These are phyloP conservation scores for Xiphorhynchus elegans DNA, from an alignment of 2,113 vertebrate species.

Conservation along the genomic window DNA sequence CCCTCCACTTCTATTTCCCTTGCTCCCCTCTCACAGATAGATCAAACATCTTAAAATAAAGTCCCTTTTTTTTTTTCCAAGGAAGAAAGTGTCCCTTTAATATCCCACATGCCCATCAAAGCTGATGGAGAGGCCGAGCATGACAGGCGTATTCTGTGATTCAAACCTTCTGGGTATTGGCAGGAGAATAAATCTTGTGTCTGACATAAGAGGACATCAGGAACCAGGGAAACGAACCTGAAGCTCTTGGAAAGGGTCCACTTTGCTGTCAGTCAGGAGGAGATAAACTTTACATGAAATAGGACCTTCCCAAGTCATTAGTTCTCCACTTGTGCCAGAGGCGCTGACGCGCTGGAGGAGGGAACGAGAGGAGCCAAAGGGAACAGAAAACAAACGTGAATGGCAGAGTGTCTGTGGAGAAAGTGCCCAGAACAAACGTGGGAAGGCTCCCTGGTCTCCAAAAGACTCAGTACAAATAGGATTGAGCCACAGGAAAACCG, in stretches of 20 bases:
- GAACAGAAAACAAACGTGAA: conserved; percentile 60
- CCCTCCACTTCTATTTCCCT: background rate
- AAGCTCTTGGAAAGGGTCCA: conserved; percentile 52
- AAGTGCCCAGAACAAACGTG: background rate
- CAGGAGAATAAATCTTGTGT: conserved; percentile 56
- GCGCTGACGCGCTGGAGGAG: conserved; percentile 36
- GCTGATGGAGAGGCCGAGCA: background rate
- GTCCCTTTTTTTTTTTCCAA: background rate
- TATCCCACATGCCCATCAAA: background rate
- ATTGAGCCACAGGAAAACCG: background rate
- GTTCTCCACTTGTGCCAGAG: conserved; percentile 41
- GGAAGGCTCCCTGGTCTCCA: background rate
- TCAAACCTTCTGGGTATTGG: conserved; percentile 35
- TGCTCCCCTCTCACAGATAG: background rate
- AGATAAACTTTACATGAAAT: conserved; percentile 59
- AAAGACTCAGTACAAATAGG: background rate
- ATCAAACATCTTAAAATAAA: conserved; percentile 10
- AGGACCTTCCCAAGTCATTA: conserved; percentile 30
- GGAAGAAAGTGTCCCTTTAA: conserved; percentile 44
- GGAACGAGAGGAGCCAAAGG: conserved; percentile 35
- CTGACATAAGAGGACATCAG: conserved; percentile 32
- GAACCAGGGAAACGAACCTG: conserved; percentile 23
- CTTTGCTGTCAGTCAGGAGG: conserved; percentile 45
- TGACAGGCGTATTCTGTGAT: background rate
- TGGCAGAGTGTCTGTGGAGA: background rate